These are phyloP conservation scores for Probosciger aterrimus DNA, from an alignment of 2,113 vertebrate genomes.

Conservation along the genomic window DNA sequence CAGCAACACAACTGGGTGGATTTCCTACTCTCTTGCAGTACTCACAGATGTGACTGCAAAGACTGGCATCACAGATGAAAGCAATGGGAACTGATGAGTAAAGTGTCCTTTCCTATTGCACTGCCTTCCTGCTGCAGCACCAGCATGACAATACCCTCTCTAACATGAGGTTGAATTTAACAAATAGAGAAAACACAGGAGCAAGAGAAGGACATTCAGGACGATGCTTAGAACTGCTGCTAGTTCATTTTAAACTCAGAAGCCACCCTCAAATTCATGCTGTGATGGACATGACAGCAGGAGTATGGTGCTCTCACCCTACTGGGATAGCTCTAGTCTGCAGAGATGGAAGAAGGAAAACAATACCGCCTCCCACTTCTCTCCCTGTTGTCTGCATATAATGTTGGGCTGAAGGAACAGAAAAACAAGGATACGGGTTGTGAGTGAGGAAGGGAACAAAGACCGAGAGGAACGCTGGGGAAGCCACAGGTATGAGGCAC, in stretches of 20 bases:
- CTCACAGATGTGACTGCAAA: not conserved
- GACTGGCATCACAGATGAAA: not conserved
- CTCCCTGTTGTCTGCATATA: not conserved
- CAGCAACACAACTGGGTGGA: not conserved
- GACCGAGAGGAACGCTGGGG: not conserved
- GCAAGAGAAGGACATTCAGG: not conserved
- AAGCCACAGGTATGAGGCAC: fast-evolving
- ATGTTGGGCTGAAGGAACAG: not conserved
- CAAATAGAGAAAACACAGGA: not conserved
- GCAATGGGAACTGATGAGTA: not conserved
- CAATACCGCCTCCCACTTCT: not conserved
- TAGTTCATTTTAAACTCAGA: not conserved
- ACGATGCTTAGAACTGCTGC: not conserved
- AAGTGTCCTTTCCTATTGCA: not conserved
- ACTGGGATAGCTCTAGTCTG: not conserved
- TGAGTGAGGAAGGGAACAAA: not conserved
- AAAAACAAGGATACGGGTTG: not conserved
- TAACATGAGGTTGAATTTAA: not conserved
- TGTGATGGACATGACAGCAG: not conserved
- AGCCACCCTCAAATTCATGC: not conserved
- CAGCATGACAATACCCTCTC: not conserved
- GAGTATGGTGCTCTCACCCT: not conserved
- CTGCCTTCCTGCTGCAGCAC: not conserved
- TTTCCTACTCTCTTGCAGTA: not conserved
- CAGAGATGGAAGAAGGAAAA: not conserved